Percentiles rank a stretch among this genome's conserved stretches.
These are phyloP conservation scores for Gobio gobio DNA, from an alignment of 2,113 vertebrate genomes.

Conservation along the genomic window DNA sequence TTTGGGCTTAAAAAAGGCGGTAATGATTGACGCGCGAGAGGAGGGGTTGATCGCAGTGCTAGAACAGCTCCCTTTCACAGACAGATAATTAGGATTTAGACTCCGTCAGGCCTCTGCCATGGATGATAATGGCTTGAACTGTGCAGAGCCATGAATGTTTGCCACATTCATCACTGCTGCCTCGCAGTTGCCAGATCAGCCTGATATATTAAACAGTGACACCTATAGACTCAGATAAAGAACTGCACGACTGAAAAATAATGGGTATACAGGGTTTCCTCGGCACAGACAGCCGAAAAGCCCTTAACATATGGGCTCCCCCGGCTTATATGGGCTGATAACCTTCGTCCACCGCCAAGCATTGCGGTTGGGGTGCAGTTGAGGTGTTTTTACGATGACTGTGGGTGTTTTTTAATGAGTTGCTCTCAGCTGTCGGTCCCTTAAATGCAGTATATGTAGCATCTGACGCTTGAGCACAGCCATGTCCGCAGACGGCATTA, in stretches of 20 bases:
- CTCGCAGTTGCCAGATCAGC: constrained; percentile 29
- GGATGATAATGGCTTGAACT: constrained; percentile 50
- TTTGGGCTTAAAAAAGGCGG: constrained; percentile 39
- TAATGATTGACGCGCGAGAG: constrained; percentile 49
- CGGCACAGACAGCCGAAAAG: neutral
- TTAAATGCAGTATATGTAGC: constrained; percentile 20
- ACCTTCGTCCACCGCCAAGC: neutral
- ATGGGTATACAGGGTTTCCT: neutral
- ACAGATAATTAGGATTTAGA: constrained; percentile 53
- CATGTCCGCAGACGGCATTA: constrained; percentile 17
- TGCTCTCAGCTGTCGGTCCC: neutral
- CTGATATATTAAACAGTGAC: constrained; percentile 48
- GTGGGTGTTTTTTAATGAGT: constrained; percentile 31
- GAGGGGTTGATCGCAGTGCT: constrained; percentile 26
- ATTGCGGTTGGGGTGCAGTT: neutral
- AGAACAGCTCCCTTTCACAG: constrained; percentile 44
- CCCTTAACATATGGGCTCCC: constrained; percentile 11
- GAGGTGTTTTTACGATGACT: constrained; percentile 36
- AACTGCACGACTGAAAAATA: neutral
- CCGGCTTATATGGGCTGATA: neutral
- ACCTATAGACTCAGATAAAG: constrained; percentile 41
- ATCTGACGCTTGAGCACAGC: constrained; percentile 14
- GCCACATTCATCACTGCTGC: constrained; percentile 47
- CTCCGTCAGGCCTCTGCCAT: constrained; percentile 51
- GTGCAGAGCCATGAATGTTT: constrained; percentile 40